These are phyloP conservation scores for Leptatherina wallacei DNA, from an alignment of 2,797 vertebrate species.

Conservation along the genomic window DNA sequence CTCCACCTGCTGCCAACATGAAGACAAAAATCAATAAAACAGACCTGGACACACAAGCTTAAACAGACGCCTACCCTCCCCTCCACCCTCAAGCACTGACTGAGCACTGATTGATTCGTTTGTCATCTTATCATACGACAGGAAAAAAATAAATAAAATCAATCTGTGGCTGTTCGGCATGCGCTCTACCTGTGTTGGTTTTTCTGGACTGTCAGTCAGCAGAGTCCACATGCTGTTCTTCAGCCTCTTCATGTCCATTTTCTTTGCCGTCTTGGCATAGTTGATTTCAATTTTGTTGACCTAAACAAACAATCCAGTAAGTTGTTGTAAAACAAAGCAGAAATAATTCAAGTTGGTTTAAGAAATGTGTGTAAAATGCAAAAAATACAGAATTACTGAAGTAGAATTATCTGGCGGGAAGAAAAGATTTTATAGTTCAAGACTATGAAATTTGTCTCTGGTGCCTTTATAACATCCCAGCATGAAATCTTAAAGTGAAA, in stretches of 20 bases:
- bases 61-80: slow-evolving; percentile 2
- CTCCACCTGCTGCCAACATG: slow-evolving; percentile 61
- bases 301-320: slow-evolving; percentile 66
- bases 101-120: neutral
- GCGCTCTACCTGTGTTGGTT: slow-evolving; percentile 64
- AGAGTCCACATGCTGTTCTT: slow-evolving; percentile 93
- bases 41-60: neutral
- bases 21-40: slow-evolving; percentile 16
- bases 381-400: too few relatives aligned
- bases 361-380: too few relatives aligned
- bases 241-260: slow-evolving; percentile 95
- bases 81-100: neutral
- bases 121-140: neutral
- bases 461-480: neutral
- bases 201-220: slow-evolving; percentile 76
- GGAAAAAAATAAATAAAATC: neutral
- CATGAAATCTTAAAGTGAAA: neutral
- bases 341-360: neutral
- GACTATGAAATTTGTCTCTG: neutral
- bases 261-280: slow-evolving; percentile 92
- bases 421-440: neutral
- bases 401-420: too few relatives aligned
- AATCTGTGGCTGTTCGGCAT: neutral
- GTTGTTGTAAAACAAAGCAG: neutral
- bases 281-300: slow-evolving; percentile 91